phyloP scores from a whole-genome alignment of 2,113 vertebrate species.

The Sprattus sprattus region DNA sequence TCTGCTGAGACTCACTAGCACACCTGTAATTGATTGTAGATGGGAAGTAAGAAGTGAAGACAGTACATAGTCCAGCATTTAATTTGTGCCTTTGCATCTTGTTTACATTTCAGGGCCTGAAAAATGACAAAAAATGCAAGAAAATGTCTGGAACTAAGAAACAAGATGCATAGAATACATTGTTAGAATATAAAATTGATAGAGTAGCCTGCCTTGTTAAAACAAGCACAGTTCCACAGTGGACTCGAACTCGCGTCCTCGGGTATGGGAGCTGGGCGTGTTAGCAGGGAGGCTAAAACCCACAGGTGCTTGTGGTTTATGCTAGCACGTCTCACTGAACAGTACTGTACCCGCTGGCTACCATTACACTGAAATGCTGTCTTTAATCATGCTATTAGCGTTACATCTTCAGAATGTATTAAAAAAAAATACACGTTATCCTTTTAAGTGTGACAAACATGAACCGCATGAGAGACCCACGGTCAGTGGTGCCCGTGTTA shows the following conservation, averaged over 20 bases:
- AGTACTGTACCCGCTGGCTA: too few species aligned
- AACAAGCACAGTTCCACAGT: too few species aligned
- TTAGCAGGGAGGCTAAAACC: too few species aligned
- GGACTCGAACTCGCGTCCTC: too few species aligned
- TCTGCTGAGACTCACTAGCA: background rate
- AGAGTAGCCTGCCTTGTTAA: too few species aligned
- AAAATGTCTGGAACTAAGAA: background rate
- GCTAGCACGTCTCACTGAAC: too few species aligned
- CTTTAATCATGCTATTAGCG: background rate
- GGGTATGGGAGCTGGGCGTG: too few species aligned
- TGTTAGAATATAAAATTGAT: background rate
- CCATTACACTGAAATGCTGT: background rate
- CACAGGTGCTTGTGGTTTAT: too few species aligned
- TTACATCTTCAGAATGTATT: background rate
- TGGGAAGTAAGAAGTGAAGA: background rate
- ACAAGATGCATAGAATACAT: background rate
- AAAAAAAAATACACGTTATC: background rate
- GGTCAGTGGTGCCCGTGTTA: background rate
- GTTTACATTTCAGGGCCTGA: background rate
- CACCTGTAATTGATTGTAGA: background rate
- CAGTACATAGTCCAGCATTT: background rate
- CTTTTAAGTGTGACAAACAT: background rate
- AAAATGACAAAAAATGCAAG: background rate
- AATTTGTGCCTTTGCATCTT: background rate
- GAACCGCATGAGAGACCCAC: background rate